Evolutionary conservation across 2,797 vertebrate species (phyloP), one percentile per base, ranked within the genome.

Genomic region (Uromys caudimaculatus): DNA sequence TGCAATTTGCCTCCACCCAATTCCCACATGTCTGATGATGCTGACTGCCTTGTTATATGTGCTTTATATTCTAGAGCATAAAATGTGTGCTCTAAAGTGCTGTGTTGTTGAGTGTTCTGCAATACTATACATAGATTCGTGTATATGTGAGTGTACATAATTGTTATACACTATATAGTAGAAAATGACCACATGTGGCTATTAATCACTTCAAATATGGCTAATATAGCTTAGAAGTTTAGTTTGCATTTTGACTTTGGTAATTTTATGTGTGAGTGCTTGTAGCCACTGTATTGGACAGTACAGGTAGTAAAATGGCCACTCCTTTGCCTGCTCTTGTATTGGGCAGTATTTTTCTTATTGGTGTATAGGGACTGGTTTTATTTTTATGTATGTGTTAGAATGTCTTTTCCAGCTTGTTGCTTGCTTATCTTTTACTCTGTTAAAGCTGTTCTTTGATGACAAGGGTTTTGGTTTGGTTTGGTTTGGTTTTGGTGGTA

Each of bases 201-300:
- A 4, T 52, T 73, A 67, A 78, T 21, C 17, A 62, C 23, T 88
- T 78, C 27, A 84, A 0, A 47, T 79, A 6, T 89, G 67, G 21
- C 84, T 89, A 67, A 11, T 64, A 4, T 3, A 69, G 24, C 47
- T 56, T 13, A 41, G 29, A 50, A 58, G 50, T 52, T 90, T 83
- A 81, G 64, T n/a, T 78, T 76, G n/a, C n/a, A 62, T 41, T 85
- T 84, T 78, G 77, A 44, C 56, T 64, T 90, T 58, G 58, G 11
- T 76, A 89, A 44, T 92, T 64, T 88, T 88, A 69, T 78, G 67
- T 91, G 4, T 85, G 79, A 90, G 47, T 85, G 16, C 29, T 81
- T 93, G 23, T 50, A 41, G 16, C 41, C 44, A 35, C 44, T 84
- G 5, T 47, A 7, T 78, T 96, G 35, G 24, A 58, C 9, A 75